Conservation (phyloP, 2,113 vertebrate species). For the Gavialis gangeticus region DNA sequence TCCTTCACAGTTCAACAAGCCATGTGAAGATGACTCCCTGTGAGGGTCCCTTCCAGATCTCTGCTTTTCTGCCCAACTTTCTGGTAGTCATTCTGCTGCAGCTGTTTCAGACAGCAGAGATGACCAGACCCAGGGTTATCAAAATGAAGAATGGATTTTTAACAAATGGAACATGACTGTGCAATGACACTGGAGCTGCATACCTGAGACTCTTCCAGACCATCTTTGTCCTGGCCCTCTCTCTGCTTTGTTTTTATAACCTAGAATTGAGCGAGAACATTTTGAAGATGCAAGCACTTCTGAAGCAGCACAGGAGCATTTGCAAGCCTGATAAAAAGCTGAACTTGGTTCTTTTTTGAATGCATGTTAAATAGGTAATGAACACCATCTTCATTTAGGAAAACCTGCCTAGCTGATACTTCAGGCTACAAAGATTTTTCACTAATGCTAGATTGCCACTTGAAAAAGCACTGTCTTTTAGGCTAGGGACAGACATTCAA, state of each 20-base stretch:
- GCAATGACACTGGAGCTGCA: background rate
- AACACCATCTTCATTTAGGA: slow-evolving; percentile 18
- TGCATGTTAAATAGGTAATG: slow-evolving; percentile 7
- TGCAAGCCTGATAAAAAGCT: background rate
- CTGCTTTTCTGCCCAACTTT: background rate
- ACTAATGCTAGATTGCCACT: slow-evolving; percentile 17
- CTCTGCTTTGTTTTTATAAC: background rate
- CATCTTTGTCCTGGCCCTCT: background rate
- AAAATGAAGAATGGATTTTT: background rate
- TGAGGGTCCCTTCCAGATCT: background rate
- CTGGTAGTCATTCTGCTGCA: background rate
- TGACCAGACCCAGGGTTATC: background rate
- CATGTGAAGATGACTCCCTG: background rate
- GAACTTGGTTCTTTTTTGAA: background rate
- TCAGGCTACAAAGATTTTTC: background rate
- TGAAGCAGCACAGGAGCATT: background rate
- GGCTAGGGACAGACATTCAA: no score
- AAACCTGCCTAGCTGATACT: background rate
- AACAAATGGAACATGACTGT: background rate
- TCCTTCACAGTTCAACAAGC: background rate
- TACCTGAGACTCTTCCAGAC: background rate
- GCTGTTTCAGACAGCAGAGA: background rate
- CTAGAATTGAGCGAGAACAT: background rate
- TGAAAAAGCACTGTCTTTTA: slow-evolving; percentile 42
- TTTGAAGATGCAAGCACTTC: background rate